phyloP scores from a whole-genome alignment of 1,140 invertebrate species.

The Drosophila pseudoananassae region DNA sequence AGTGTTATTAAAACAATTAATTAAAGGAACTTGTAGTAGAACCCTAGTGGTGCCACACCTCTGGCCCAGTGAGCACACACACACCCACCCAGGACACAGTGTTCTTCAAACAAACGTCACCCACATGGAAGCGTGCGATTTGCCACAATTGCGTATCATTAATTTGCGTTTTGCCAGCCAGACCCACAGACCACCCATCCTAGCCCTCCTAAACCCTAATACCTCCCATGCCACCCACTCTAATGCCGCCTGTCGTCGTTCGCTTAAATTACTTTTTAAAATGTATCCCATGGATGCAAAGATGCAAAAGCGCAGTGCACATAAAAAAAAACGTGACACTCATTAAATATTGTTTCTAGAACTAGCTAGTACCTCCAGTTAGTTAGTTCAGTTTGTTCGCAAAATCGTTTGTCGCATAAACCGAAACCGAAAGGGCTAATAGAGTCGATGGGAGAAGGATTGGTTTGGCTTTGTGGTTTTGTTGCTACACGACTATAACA shows the following conservation, averaged over 20 bases:
- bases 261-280: constrained; percentile 76
- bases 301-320: not conserved
- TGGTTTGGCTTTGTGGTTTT: constrained; percentile 66
- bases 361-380: not conserved
- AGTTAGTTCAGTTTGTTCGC: not conserved
- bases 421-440: constrained; percentile 8
- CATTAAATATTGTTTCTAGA: not conserved
- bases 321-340: not conserved
- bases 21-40: constrained; percentile 30
- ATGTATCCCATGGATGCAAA: constrained; percentile 54
- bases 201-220: not conserved
- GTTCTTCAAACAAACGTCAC: constrained; percentile 80
- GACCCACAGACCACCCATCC: not conserved
- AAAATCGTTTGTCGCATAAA: constrained; percentile 37
- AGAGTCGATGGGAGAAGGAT: constrained; percentile 16
- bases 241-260: constrained; percentile 49
- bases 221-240: not conserved
- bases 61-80: no score
- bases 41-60: not conserved
- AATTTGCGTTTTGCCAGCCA: constrained; percentile 72
- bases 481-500: constrained; percentile 73
- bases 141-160: constrained; percentile 82
- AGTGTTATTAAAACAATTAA: constrained; percentile 47
- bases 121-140: constrained; percentile 80
- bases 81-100: constrained; percentile 50